phyloP scores from a whole-genome alignment of 2,113 vertebrate genomes.

The Orthochromis indermauri region DNA sequence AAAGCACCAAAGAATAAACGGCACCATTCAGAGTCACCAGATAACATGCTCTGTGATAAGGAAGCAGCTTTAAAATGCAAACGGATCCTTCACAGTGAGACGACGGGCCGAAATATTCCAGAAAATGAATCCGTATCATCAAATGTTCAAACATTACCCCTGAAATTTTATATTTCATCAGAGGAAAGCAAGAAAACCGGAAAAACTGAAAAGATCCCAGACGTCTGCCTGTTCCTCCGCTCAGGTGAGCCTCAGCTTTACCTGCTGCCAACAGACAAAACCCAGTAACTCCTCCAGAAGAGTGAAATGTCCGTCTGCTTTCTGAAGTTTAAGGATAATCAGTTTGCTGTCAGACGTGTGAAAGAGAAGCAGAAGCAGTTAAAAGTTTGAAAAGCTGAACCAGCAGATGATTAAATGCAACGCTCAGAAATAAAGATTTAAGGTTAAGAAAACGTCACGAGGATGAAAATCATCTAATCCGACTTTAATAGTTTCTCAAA shows the following conservation, averaged over 20 bases:
- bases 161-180: not conserved
- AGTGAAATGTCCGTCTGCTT: not conserved
- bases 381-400: not conserved
- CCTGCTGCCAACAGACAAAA: not conserved
- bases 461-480: not conserved
- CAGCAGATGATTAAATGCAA: rapidly evolving
- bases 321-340: not conserved
- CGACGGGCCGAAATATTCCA: not conserved
- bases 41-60: not conserved
- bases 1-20: not conserved
- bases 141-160: not conserved
- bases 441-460: not conserved
- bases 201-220: not conserved
- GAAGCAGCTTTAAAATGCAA: not conserved
- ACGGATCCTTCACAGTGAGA: not conserved
- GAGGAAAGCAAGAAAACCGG: rapidly evolving
- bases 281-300: not conserved
- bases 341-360: not conserved
- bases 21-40: not conserved
- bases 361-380: not conserved
- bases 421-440: not conserved
- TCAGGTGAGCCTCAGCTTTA: not conserved
- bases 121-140: not conserved
- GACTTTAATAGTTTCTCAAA: not conserved
- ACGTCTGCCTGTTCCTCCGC: rapidly evolving